These are phyloP conservation scores for Cephus spinipes DNA, from an alignment of 2,888 invertebrate genomes.

Conservation along the genomic window DNA sequence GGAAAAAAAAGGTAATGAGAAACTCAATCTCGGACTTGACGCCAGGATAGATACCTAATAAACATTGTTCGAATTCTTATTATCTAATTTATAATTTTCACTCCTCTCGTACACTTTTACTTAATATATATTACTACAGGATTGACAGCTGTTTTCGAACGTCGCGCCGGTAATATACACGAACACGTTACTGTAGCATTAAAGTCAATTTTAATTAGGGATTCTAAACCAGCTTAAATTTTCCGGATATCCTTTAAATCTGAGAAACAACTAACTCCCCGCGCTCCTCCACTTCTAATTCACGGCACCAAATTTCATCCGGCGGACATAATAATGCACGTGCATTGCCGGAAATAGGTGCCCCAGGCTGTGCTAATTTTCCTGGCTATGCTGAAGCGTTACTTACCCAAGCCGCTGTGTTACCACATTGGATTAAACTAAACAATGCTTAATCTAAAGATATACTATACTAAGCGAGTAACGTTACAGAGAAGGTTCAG, in stretches of 20 bases:
- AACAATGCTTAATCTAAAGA: constrained; percentile 30
- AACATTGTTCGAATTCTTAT: neutral
- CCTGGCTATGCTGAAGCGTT: neutral
- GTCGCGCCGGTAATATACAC: neutral
- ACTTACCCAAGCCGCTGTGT: neutral
- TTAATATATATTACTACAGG: neutral
- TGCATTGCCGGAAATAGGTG: neutral
- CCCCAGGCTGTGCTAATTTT: neutral
- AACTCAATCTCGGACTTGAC: neutral
- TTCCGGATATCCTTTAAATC: neutral
- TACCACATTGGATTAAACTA: constrained; percentile 28
- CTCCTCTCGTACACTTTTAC: neutral
- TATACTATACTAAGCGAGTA: neutral
- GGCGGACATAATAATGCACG: neutral
- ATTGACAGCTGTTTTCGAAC: neutral
- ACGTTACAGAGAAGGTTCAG: neutral
- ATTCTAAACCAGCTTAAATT: neutral
- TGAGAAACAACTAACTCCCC: neutral
- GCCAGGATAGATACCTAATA: neutral
- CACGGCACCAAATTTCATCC: neutral
- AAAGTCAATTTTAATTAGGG: neutral
- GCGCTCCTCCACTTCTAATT: neutral
- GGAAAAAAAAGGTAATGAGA: neutral
- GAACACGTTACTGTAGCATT: neutral
- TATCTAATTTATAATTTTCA: neutral